Evolutionary conservation across 2,797 vertebrate genomes (phyloP), one percentile per base, ranked within the genome.

Genomic region (Avahi laniger): DNA sequence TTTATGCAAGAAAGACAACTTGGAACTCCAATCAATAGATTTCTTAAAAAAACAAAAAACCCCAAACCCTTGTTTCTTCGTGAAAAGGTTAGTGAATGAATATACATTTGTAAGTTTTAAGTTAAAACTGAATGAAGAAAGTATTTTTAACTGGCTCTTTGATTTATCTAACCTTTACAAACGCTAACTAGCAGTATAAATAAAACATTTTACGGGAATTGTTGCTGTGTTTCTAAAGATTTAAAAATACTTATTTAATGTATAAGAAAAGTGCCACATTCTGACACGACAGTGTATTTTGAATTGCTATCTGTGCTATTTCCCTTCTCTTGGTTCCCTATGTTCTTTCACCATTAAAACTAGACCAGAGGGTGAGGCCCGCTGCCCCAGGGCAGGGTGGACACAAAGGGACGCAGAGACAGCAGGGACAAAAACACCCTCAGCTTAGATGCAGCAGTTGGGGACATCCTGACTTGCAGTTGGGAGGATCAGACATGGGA

Each of bases 111-210:
- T 10, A 65, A 52, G 8, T 89, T 89, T 93, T 89, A 83, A 92
- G 72, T 84, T 72, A 88, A 89, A 93, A 75, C 30, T 46, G 90
- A 87, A 91, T 65, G 63, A 89, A 20, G 54, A 57, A 78, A 73
- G 11, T 48, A 54, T 82, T 91, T 94, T 78, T 57, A 79, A 89
- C 65, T 52, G 35, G 69, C 14, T 28, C 13, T 33, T 18, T 61
- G 35, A 54, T 86, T 76, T 75, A 78, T 61, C 22, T 83, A 79
- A n/a, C 11, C 38, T 96, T 96, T 81, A 61, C 63, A 82, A 91
- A 61, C 35, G 22, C 12, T 78, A n/a, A 70, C 28, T 73, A 76
- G n/a, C 41, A 38, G 78, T 48, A 69, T 76, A 54, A 72, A 69
- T 48, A 73, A 76, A 86, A 79, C 14, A 54, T 7, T 85, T 78